A percentile compares a stretch with the other conserved stretches of the same genome.
Conservation (phyloP, 2,113 vertebrate genomes). For the Cyanoramphus novaezelandiae region DNA sequence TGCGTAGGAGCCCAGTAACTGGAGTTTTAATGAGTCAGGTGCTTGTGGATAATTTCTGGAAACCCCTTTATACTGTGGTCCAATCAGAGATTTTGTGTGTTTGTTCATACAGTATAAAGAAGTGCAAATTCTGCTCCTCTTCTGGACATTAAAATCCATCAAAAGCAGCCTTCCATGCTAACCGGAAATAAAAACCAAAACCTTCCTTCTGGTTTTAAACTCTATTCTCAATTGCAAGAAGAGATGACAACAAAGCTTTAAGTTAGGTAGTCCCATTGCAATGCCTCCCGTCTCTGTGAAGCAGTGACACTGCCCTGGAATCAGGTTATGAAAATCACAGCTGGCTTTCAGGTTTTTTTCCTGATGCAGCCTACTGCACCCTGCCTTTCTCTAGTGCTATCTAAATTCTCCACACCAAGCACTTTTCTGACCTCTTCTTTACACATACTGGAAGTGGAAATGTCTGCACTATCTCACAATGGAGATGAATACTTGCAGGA, state of each 20-base stretch:
- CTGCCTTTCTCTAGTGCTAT: neutral
- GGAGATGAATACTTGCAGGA: neutral
- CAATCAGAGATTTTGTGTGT: neutral
- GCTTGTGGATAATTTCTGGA: neutral
- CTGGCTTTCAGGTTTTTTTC: neutral
- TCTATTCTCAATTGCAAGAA: neutral
- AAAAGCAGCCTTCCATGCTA: neutral
- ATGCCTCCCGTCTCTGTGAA: neutral
- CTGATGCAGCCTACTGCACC: neutral
- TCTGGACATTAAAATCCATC: neutral
- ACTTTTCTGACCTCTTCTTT: neutral
- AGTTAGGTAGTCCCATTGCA: neutral
- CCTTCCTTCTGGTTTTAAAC: neutral
- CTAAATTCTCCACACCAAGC: neutral
- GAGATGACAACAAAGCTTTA: neutral
- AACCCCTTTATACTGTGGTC: neutral
- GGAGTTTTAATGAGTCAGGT: neutral
- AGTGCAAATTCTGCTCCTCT: neutral
- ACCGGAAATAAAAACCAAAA: neutral
- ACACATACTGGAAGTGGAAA: neutral
- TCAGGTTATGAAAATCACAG: neutral
- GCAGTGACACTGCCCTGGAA: neutral
- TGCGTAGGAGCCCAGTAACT: neutral
- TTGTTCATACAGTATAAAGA: neutral
- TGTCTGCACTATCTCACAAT: rapidly evolving